Percentiles rank a stretch among this genome's conserved stretches.
These are phyloP conservation scores for Cyclophora punctaria DNA, from an alignment of 2,888 invertebrate species.

Conservation along the genomic window DNA sequence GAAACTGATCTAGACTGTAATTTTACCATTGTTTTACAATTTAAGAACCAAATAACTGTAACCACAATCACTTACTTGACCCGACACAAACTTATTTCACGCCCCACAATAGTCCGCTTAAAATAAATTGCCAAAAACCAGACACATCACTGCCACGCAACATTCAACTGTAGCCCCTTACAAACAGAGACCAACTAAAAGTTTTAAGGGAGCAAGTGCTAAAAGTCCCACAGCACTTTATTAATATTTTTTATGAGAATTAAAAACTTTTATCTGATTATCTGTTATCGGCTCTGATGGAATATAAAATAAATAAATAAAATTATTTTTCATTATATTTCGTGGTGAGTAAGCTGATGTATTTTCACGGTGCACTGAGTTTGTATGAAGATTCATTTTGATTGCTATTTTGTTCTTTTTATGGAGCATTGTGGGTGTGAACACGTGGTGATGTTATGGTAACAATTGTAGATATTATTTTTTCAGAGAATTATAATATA, in stretches of 20 bases:
- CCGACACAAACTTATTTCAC: too few relatives aligned
- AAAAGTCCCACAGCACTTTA: constrained; percentile 48
- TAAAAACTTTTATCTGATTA: constrained; percentile 72
- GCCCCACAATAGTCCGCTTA: too few relatives aligned
- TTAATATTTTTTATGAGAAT: constrained; percentile 36
- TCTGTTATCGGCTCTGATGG: constrained; percentile 45
- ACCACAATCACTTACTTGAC: too few relatives aligned
- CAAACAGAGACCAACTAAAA: not conserved
- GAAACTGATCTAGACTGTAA: too few relatives aligned
- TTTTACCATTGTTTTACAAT: too few relatives aligned
- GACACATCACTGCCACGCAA: too few relatives aligned
- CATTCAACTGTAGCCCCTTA: too few relatives aligned
- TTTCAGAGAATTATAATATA: too few relatives aligned
- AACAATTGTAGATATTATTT: too few relatives aligned
- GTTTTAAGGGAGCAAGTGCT: constrained; percentile 40
- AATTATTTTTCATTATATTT: constrained; percentile 41
- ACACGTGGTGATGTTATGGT: constrained; percentile 7
- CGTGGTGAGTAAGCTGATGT: constrained; percentile 53
- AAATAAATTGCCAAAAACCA: too few relatives aligned
- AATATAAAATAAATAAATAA: constrained; percentile 37
- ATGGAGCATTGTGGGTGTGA: constrained; percentile 10
- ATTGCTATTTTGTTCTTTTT: constrained; percentile 11
- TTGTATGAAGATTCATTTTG: constrained; percentile 40
- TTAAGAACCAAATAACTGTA: too few relatives aligned
- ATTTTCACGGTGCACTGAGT: constrained; percentile 46